phyloP scores from a whole-genome alignment of 2,888 invertebrate genomes.

The Drosophila robusta region DNA sequence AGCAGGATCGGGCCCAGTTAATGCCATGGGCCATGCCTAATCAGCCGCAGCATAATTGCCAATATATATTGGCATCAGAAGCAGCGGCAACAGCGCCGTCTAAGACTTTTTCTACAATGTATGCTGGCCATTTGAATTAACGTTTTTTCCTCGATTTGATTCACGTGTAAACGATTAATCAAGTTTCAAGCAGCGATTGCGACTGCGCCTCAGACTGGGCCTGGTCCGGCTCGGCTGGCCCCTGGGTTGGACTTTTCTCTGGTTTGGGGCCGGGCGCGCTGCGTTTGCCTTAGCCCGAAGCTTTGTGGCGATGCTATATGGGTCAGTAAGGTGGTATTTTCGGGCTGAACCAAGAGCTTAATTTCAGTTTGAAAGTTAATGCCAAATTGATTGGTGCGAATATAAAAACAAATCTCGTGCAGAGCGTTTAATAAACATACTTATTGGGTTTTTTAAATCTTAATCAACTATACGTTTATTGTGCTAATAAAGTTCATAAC shows the following conservation, averaged over 20 bases:
- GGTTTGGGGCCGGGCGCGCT: slow-evolving; percentile 19
- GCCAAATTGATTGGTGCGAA: slow-evolving; percentile 66
- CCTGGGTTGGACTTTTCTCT: slow-evolving; percentile 27
- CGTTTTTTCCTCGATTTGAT: slow-evolving; percentile 59
- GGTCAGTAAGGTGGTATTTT: slow-evolving; percentile 75
- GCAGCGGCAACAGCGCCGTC: slow-evolving; percentile 29
- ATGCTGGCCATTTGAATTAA: slow-evolving; percentile 61
- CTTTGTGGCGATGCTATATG: slow-evolving; percentile 58
- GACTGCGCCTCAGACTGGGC: slow-evolving; percentile 21
- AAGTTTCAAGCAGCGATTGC: slow-evolving; percentile 58
- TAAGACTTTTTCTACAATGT: slow-evolving; percentile 39
- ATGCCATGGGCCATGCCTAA: slow-evolving; percentile 44
- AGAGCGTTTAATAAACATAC: slow-evolving; percentile 56
- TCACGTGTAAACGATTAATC: slow-evolving; percentile 77
- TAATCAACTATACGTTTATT: slow-evolving; percentile 12
- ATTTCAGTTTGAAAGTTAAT: slow-evolving; percentile 62
- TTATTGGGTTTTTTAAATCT: slow-evolving; percentile 30
- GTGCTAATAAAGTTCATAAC: slow-evolving; percentile 11
- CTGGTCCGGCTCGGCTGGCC: slow-evolving; percentile 32
- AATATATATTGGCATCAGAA: slow-evolving; percentile 55
- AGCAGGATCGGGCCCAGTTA: slow-evolving; percentile 49
- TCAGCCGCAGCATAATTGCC: slow-evolving; percentile 65
- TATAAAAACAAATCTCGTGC: slow-evolving; percentile 61
- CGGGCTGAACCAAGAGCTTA: slow-evolving; percentile 32
- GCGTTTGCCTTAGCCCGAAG: slow-evolving; percentile 49